Percentiles rank a stretch among this genome's conserved stretches.
phyloP scores from a whole-genome alignment of 2,113 vertebrate species.

The Lophius piscatorius region DNA sequence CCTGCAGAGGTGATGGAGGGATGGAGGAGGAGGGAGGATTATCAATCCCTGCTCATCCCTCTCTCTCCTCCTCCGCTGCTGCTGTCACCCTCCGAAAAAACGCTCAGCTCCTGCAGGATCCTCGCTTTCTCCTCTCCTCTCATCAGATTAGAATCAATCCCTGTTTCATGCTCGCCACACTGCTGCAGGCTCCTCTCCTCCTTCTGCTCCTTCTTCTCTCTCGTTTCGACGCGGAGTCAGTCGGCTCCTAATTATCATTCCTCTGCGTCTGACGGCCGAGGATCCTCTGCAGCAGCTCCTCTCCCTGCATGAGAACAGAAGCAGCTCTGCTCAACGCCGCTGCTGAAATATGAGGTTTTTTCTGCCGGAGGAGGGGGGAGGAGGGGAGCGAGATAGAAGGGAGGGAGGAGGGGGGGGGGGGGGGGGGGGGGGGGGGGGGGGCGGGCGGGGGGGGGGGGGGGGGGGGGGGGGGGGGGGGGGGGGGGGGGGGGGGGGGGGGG shows the following conservation, averaged over 20 bases:
- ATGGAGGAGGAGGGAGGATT: conserved; percentile 55
- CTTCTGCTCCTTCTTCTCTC: conserved; percentile 23
- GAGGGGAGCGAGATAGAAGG: background rate
- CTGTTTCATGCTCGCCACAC: conserved; percentile 13
- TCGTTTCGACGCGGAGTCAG: conserved; percentile 56
- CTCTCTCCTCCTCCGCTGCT: conserved; percentile 47
- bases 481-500: too few species aligned
- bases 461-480: background rate
- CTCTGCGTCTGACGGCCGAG: conserved; percentile 61
- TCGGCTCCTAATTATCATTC: conserved; percentile 69
- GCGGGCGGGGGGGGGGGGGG: conserved; percentile 31
- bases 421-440: conserved; percentile 34
- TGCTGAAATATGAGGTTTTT: conserved; percentile 33
- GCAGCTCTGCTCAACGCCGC: conserved; percentile 33
- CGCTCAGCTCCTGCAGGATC: conserved; percentile 8
- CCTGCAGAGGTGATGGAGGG: conserved; percentile 68
- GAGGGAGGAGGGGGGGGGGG: conserved; percentile 5
- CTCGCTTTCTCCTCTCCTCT: background rate
- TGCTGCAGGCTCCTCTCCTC: conserved; percentile 34
- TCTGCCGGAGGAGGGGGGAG: conserved; percentile 27
- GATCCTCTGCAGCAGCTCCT: conserved; percentile 46
- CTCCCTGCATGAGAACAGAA: conserved; percentile 16
- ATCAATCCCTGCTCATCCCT: conserved; percentile 58
- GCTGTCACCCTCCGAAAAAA: conserved; percentile 25
- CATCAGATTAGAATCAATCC: conserved; percentile 45